phyloP scores from a whole-genome alignment of 2,888 invertebrate species.

The Drosophila pseudotalamancana region DNA sequence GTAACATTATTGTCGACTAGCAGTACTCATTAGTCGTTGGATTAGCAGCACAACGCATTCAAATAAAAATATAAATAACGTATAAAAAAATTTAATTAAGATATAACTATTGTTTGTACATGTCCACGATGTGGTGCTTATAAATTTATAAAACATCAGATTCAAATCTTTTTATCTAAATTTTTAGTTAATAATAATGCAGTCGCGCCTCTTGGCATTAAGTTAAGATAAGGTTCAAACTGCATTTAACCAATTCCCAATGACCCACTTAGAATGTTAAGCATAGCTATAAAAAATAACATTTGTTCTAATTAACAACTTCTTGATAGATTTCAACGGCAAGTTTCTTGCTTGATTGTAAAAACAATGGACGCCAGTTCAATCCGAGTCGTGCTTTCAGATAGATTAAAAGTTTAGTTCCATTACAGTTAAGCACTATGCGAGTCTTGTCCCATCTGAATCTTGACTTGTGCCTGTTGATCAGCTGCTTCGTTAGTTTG shows the following conservation, averaged over 20 bases:
- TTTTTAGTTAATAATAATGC: neutral
- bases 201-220: neutral
- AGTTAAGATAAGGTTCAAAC: constrained; percentile 31
- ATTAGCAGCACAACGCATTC: constrained; percentile 24
- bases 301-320: constrained; percentile 61
- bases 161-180: neutral
- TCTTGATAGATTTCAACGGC: constrained; percentile 13
- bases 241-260: constrained; percentile 50
- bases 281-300: neutral
- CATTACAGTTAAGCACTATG: constrained; percentile 7
- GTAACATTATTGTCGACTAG: constrained; percentile 32
- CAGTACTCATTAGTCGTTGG: constrained; percentile 23
- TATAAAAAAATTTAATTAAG: constrained; percentile 11
- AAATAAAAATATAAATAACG: constrained; percentile 44
- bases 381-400: constrained; percentile 19
- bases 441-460: neutral
- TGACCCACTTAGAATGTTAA: constrained; percentile 26
- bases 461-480: constrained; percentile 7
- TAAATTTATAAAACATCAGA: constrained; percentile 26
- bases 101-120: constrained; percentile 26
- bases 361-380: constrained; percentile 20
- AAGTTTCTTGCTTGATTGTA: constrained; percentile 49
- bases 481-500: neutral
- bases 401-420: neutral
- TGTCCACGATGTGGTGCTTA: constrained; percentile 33